Base-by-base conservation (phyloP, 2,797 vertebrate species). In the Naso thynnoides region DNA sequence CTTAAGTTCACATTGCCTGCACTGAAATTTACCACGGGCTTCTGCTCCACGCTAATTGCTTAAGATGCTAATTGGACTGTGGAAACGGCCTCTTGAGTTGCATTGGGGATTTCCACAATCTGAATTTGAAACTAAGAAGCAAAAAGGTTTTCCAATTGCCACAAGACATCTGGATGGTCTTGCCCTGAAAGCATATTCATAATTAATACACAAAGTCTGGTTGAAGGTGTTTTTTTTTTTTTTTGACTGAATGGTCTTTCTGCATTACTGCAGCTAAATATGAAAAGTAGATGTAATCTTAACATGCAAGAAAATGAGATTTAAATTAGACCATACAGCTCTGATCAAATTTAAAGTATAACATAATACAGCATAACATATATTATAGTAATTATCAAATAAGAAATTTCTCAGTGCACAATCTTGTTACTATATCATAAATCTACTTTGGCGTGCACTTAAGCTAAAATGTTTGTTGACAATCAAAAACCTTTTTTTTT, bases 121-220 rank as follows among this genome's bases (percentile, higher is more conserved):
- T 92, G 77, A 86, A 92, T 89, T 89, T 69, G 86, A 90, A 94
- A 91, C 89, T 87, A 92, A 87, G 78, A 92, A 85, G 91, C 85
- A 88, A 90, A 91, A 90, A 86, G 88, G 80, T 91, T 94, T 94
- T 93, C 78, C 88, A 91, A 86, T 92, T 91, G 91, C 93, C 91
- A 90, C 84, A 85, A 93, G 93, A 94, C 92, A 91, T 94, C 92
- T 91, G 92, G 91, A 92, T 91, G 91, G 90, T 87, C 89, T 92
- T 94, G 91, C 93, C 93, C 92, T 92, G 90, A 94, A 94, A 94
- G 91, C 92, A 94, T 93, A 94, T 95, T 93, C 89, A 94, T 95
- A 94, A 95, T 94, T 94, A 94, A 95, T 94, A 89, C 69, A 85
- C 84, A 91, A 76, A 91, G 91, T 92, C 83, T 92, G 82, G 82